These are phyloP conservation scores for Smittia sp. DNA, from an alignment of 2,888 invertebrate species.

Conservation along the genomic window DNA sequence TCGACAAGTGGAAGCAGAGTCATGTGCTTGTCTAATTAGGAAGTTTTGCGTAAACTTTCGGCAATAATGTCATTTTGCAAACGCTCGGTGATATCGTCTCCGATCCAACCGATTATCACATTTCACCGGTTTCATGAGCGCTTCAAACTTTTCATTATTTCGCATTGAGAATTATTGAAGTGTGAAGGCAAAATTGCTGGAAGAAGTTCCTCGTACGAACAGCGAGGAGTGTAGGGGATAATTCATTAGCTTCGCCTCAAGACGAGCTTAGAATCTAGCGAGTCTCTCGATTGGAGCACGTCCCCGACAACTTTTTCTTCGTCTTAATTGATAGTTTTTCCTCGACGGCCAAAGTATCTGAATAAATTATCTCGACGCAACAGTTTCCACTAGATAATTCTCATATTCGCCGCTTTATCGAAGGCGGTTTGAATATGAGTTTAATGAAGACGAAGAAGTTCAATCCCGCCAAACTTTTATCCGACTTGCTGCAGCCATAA, in stretches of 20 bases:
- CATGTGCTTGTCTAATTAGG: neutral
- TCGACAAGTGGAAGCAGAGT: neutral
- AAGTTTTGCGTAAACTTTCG: neutral
- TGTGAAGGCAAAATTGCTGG: neutral
- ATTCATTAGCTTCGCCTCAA: too few relatives aligned
- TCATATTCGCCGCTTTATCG: neutral
- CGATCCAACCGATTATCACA: neutral
- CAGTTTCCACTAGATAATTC: neutral
- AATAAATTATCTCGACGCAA: constrained; percentile 6
- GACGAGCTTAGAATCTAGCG: too few relatives aligned
- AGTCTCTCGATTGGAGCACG: too few relatives aligned
- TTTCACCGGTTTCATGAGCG: neutral
- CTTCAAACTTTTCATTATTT: neutral
- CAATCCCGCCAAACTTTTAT: neutral
- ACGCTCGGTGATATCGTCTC: neutral
- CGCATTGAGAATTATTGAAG: neutral
- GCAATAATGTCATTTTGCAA: neutral
- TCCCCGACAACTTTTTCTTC: too few relatives aligned
- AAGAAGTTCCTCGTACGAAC: neutral
- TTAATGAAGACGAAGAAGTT: neutral
- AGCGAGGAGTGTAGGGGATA: too few relatives aligned
- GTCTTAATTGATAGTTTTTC: neutral
- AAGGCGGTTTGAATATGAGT: neutral
- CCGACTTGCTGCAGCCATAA: neutral
- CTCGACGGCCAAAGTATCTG: neutral